These are phyloP conservation scores for Sitta carolinensis DNA, from an alignment of 2,797 vertebrate genomes.

Conservation along the genomic window DNA sequence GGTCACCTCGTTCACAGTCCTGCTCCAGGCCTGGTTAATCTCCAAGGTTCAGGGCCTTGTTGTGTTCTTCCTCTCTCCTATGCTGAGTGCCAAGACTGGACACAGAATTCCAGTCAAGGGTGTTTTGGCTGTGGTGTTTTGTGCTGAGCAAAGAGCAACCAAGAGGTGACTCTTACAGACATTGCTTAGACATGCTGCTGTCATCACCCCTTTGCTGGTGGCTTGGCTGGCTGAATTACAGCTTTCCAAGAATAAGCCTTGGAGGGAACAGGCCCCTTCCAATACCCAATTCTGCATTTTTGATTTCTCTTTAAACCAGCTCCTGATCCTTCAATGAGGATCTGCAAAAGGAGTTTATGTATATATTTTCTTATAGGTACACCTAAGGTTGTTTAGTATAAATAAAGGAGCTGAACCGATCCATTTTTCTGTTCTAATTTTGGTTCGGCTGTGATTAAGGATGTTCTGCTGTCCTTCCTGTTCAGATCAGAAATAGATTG, in stretches of 20 bases:
- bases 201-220: background rate
- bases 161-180: background rate
- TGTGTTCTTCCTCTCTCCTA: background rate
- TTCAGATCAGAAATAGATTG: constrained; percentile 54
- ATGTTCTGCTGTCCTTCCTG: constrained; percentile 52
- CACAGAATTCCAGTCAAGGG: background rate
- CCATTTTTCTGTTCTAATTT: constrained; percentile 61
- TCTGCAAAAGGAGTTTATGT: background rate
- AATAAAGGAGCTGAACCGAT: constrained; percentile 37
- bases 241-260: background rate
- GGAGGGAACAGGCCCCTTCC: background rate
- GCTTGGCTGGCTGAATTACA: background rate
- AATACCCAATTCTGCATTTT: background rate
- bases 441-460: constrained; percentile 49
- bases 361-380: background rate
- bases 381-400: constrained; percentile 1
- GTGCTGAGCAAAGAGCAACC: background rate
- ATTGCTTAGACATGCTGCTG: background rate
- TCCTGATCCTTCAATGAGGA: background rate
- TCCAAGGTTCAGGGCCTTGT: background rate
- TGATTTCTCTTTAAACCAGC: background rate
- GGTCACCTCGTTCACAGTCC: background rate
- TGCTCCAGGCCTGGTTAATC: background rate
- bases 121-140: background rate
- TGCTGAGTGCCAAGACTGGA: background rate